Conservation (phyloP, 2,797 vertebrate genomes). For the Poeciliopsis paucimaculata region DNA sequence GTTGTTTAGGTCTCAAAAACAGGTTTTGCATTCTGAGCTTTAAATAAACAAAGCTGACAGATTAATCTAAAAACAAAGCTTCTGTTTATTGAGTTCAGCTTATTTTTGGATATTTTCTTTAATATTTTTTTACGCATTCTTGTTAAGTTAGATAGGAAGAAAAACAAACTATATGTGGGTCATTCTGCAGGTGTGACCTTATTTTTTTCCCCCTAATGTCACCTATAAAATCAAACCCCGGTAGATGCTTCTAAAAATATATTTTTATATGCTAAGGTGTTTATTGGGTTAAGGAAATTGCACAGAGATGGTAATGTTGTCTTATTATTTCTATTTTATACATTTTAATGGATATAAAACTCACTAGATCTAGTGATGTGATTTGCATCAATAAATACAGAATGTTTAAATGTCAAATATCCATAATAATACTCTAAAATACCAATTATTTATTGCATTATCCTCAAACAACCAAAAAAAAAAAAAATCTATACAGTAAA, state of each 20-base stretch:
- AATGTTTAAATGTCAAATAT: neutral
- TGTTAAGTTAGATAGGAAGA: neutral
- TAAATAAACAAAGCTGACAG: neutral
- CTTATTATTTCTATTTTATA: neutral
- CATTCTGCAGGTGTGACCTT: slow-evolving; percentile 25
- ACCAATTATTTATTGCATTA: neutral
- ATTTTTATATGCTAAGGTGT: neutral
- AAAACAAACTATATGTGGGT: slow-evolving; percentile 15
- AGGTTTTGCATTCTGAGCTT: neutral
- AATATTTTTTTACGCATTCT: neutral
- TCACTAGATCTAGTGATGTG: neutral
- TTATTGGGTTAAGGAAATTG: neutral
- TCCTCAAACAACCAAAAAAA: neutral
- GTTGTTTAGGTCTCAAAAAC: neutral
- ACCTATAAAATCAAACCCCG: neutral
- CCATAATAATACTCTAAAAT: neutral
- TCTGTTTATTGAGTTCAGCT: neutral
- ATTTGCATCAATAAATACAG: neutral
- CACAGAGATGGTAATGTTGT: neutral
- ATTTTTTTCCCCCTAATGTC: slow-evolving; percentile 8
- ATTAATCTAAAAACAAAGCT: neutral
- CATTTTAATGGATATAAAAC: neutral
- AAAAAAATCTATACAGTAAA: neutral
- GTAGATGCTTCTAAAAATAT: slow-evolving; percentile 13
- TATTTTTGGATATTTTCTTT: neutral